Base-by-base conservation (phyloP, 2,888 invertebrate genomes). In the Notodonta ziczac region DNA sequence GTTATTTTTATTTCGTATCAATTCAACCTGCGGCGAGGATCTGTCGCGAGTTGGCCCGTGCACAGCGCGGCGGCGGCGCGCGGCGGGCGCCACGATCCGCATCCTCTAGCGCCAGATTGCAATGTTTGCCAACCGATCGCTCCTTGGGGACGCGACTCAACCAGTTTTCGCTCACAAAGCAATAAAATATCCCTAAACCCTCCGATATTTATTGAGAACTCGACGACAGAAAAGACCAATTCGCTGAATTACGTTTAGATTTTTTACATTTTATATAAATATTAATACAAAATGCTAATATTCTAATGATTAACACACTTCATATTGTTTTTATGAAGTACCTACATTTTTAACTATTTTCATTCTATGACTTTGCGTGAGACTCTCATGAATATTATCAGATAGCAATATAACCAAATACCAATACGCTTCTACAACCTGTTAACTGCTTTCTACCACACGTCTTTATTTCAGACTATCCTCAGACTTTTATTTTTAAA, bases 91-190 rank as follows among this genome's bases (percentile, higher is more conserved):
- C 68, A 65, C 75, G 72, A 83, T 76, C 79, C 76, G 74, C 73
- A 72, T 80, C 72, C 82, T 83, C 81, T 54, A 65, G 78, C 64
- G 76, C 68, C 80, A 75, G 80, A 84, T 87, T 81, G 69, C 84
- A 78, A 80, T 90, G 90, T 91, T 91, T 91, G 86, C 90, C 86
- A 79, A 88, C 88, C 85, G 85, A 91, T 90, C 86, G 90, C 88
- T 90, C 91, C 91, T 84, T 73, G 73, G 90, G 89, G 91, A 91
- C 82, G 81, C 76, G 77, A 77, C 80, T 84, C 84, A 80, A 83
- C 78, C 79, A 77, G 80, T 80, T 82, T 81, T 76, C 82, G 80
- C 84, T 83, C 82, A 76, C 81, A 82, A 83, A 80, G 84, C 89
- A 88, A 89, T 89, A 87, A 89, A 88, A 86, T 88, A 82, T 82